A percentile compares a stretch with the other conserved stretches of the same genome.
phyloP scores from a whole-genome alignment of 2,797 vertebrate genomes.

The Myripristis jacobus region DNA sequence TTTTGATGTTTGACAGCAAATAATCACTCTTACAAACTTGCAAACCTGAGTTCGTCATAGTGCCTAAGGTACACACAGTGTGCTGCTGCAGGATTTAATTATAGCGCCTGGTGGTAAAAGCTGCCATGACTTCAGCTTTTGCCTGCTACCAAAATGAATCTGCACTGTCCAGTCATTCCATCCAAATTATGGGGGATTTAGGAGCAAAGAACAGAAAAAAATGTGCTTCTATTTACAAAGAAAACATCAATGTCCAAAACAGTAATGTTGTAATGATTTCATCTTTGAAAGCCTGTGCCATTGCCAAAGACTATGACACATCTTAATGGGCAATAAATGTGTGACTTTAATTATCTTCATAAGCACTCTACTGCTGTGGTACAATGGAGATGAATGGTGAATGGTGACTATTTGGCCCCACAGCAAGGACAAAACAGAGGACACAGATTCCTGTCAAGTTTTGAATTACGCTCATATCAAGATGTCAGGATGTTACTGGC shows the following conservation, averaged over 20 bases:
- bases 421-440: background rate
- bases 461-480: slow-evolving; percentile 4
- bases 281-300: background rate
- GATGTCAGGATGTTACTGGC: background rate
- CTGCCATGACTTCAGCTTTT: slow-evolving; percentile 24
- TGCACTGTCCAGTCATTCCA: slow-evolving; percentile 3
- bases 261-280: background rate
- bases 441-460: background rate
- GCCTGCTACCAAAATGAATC: background rate
- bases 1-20: slow-evolving; percentile 50
- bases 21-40: slow-evolving; percentile 21
- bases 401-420: background rate
- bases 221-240: background rate
- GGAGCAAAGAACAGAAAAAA: background rate
- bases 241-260: background rate
- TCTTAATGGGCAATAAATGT: background rate
- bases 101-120: background rate
- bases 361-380: background rate
- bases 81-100: slow-evolving; percentile 4
- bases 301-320: background rate
- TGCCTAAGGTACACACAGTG: background rate
- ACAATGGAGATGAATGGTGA: background rate
- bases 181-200: background rate
- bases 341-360: slow-evolving; percentile 2
- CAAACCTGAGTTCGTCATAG: slow-evolving; percentile 5